Conservation (phyloP, 2,113 vertebrate species). For the Rhinolophus sinicus region DNA sequence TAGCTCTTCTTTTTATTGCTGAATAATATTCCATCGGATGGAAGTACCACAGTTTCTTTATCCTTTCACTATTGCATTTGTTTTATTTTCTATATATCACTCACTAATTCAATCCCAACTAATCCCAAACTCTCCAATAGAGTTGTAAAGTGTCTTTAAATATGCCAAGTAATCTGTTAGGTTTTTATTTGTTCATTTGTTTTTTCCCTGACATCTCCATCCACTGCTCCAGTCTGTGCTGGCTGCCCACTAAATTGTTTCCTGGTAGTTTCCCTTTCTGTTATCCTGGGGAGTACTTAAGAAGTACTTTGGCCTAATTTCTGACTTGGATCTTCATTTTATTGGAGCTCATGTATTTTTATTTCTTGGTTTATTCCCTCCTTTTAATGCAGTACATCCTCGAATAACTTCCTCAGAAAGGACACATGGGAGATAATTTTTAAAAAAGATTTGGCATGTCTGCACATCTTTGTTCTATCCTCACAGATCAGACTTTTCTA, state of each 20-base stretch:
- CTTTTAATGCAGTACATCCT: not conserved
- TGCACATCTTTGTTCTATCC: not conserved
- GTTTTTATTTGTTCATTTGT: not conserved
- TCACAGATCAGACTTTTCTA: not conserved
- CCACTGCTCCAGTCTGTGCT: not conserved
- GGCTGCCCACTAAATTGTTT: not conserved
- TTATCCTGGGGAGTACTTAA: not conserved
- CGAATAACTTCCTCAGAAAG: constrained; percentile 4
- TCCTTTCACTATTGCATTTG: not conserved
- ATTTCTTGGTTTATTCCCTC: not conserved
- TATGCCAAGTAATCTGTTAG: not conserved
- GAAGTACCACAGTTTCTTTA: not conserved
- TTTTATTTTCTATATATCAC: not conserved
- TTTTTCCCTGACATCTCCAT: not conserved
- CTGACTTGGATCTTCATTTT: constrained; percentile 22
- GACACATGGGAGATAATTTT: not conserved
- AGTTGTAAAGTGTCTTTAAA: not conserved
- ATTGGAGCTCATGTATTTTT: not conserved
- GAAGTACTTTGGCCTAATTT: not conserved
- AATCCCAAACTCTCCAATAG: not conserved
- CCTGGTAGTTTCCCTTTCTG: not conserved
- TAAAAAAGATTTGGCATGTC: not conserved
- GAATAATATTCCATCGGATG: not conserved
- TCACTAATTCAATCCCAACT: not conserved
- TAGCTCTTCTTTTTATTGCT: constrained; percentile 10